Percentiles rank a stretch among this genome's conserved stretches.
Conservation (phyloP, 2,888 invertebrate species). For the Stegana nigrithorax region DNA sequence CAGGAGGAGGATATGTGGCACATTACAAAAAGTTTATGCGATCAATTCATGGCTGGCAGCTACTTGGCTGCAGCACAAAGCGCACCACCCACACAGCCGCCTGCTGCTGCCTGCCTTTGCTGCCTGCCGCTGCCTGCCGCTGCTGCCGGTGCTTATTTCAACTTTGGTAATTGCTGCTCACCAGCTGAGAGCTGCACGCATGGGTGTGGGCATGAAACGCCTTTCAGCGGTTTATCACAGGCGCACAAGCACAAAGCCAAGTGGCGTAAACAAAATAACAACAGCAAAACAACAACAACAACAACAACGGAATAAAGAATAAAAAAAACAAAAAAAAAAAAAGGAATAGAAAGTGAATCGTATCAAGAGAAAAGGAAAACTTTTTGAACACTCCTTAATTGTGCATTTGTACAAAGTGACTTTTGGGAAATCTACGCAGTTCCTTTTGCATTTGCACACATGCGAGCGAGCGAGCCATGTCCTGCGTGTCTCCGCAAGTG, state of each 20-base stretch:
- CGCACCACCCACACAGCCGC: no score
- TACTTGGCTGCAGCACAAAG: background rate
- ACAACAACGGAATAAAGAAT: background rate
- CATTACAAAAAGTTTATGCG: no score
- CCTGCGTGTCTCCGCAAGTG: background rate
- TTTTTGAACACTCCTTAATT: background rate
- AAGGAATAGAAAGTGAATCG: background rate
- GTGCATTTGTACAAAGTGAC: slow-evolving; percentile 13
- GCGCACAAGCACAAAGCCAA: background rate
- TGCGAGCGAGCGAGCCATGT: background rate
- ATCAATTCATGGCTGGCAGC: background rate
- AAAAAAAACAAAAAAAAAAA: background rate
- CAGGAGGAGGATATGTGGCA: no score
- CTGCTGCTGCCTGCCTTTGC: no score
- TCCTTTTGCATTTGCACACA: background rate
- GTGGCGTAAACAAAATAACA: background rate
- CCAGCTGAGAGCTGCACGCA: no score
- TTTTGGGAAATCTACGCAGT: slow-evolving; percentile 8
- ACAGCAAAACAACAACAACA: background rate
- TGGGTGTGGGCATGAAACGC: no score
- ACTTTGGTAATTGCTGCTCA: no score
- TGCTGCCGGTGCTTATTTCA: no score
- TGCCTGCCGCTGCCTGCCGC: no score
- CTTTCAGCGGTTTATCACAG: background rate
- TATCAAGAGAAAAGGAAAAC: background rate